Evolutionary conservation across 2,797 vertebrate genomes (phyloP).

Genomic region (Epinephelus awoara): DNA sequence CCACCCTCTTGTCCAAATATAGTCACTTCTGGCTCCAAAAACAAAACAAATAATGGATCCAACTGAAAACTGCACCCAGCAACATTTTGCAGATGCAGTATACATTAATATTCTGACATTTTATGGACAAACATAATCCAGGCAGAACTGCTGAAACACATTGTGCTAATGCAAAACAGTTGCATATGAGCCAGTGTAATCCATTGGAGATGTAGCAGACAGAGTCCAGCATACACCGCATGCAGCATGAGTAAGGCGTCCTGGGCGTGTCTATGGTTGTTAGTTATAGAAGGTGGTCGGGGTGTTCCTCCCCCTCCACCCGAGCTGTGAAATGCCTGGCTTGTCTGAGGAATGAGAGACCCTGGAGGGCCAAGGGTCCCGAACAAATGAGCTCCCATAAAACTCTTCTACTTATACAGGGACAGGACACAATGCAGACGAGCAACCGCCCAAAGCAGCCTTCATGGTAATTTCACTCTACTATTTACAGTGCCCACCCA

Average conservation of each 20-base stretch:
- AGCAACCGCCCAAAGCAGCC: conserved; percentile 53
- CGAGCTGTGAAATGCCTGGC: conserved; percentile 69
- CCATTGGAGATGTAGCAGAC: conserved; percentile 3
- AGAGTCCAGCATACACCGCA: neutral
- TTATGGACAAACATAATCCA: neutral
- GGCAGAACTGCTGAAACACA: neutral
- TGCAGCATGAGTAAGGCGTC: conserved; percentile 5
- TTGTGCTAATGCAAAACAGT: neutral
- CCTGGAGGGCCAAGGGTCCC: conserved; percentile 68
- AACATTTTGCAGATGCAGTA: neutral
- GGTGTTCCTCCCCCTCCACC: conserved; percentile 42
- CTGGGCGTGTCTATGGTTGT: conserved; percentile 66
- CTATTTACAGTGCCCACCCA: conserved; percentile 64
- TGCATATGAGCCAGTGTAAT: conserved; percentile 4
- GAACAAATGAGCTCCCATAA: conserved; percentile 74
- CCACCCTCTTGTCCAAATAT: too few relatives aligned
- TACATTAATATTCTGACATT: neutral
- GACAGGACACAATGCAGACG: conserved; percentile 59
- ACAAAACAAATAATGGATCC: too few relatives aligned
- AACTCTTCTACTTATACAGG: conserved; percentile 52
- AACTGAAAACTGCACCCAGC: neutral
- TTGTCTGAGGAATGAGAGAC: conserved; percentile 75
- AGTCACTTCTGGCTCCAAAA: too few relatives aligned
- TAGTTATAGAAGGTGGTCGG: conserved; percentile 56
- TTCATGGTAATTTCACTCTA: conserved; percentile 59